Evolutionary conservation across 1,140 invertebrate species (phyloP), one percentile per base, ranked within the genome.

Genomic region (Ips nitidus): DNA sequence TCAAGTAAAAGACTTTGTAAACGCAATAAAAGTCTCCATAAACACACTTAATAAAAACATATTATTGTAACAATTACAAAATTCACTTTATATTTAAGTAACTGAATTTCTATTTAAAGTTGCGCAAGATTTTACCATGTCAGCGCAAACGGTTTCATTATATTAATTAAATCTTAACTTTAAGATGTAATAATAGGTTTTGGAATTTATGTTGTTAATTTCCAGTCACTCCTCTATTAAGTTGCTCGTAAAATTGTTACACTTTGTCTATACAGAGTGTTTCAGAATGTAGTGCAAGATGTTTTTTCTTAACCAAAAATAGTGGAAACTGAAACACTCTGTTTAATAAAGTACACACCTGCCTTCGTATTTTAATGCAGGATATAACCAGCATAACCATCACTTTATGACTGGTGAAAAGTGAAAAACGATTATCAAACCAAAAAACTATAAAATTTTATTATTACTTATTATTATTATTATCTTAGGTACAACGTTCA

Each of bases 1-100:
- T 59, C 57, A 59, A 59, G 42, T 59, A 59, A 59, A 59, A 59
- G 57, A 59, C 57, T 59, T 59, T 2, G 36, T 22, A 55, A 36
- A 55, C 52, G 52, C 8, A 55, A 55, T 55, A 55, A 55, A 22
- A 22, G 22, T 22, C 22, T 55, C n/a, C 37, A 55, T 36, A 55
- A 55, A 37, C 56, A 37, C 56, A 58, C 39, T 58, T 55, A 22
- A 38, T 22, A 22, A 22, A 6, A 55, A 37, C n/a, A 55, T 55
- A 38, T 55, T 37, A 55, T 37, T 55, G 37, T 36, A 55, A 55
- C 37, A 36, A 37, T 55, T 55, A 50, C 45, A 6, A 50, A 8
- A 6, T 8, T 50, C 45, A 50, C 45, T 6, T 50, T 8, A 50
- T 50, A 8, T 50, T 50, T 22, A 22, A 22, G 22, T 22, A 22